Conservation (phyloP, 2,113 vertebrate species). For the Psephotus haematonotus region DNA sequence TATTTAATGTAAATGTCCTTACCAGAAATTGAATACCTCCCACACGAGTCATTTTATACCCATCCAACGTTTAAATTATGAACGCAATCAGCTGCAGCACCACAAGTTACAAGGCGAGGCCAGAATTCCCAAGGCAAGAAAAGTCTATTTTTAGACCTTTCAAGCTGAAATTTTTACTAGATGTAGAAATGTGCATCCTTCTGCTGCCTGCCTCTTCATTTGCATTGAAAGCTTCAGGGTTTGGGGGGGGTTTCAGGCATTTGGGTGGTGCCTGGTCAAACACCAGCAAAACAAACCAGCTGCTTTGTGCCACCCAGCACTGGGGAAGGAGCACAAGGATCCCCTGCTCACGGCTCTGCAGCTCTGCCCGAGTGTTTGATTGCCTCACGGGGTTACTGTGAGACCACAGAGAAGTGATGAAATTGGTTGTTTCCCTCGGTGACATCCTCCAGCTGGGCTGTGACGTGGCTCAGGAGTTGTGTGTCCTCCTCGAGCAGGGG, state of each 20-base stretch:
- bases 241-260: neutral
- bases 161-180: neutral
- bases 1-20: constrained; percentile 49
- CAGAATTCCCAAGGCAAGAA: neutral
- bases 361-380: neutral
- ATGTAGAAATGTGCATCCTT: neutral
- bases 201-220: neutral
- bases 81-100: constrained; percentile 34
- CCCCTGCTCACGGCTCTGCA: accelerated
- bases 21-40: constrained; percentile 42
- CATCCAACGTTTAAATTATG: constrained; percentile 47
- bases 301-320: neutral
- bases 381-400: neutral
- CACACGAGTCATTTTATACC: constrained; percentile 28
- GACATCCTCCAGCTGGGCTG: neutral
- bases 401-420: neutral
- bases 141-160: constrained; percentile 38
- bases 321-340: neutral
- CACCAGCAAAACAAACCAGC: neutral
- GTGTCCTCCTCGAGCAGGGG: neutral
- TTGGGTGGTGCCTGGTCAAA: neutral
- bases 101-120: neutral
- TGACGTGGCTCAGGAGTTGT: neutral
- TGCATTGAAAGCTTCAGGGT: neutral
- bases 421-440: neutral